phyloP scores from a whole-genome alignment of 1,140 invertebrate genomes.

The Euglossa dilemma region DNA sequence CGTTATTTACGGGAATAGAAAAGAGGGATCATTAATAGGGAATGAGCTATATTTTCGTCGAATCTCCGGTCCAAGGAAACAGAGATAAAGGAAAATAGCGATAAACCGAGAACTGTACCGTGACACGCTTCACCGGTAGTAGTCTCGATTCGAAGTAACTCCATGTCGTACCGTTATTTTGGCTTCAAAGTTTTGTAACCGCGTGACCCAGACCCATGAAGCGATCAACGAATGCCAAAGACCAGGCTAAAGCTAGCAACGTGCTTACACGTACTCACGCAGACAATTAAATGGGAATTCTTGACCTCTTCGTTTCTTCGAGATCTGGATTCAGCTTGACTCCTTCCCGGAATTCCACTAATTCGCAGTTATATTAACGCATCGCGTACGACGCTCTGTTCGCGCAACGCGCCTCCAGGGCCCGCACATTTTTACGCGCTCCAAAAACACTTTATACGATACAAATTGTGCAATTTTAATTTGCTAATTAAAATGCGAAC shows the following conservation, averaged over 20 bases:
- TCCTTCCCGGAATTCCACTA: not conserved
- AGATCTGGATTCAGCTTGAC: not conserved
- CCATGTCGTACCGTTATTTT: constrained; percentile 73
- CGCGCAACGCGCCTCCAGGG: too few species aligned
- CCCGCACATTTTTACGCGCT: too few species aligned
- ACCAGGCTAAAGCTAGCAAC: constrained; percentile 38
- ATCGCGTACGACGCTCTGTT: too few species aligned
- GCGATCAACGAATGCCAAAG: constrained; percentile 53
- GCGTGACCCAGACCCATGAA: constrained; percentile 77
- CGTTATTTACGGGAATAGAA: too few species aligned
- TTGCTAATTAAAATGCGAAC: too few species aligned
- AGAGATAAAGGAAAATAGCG: constrained; percentile 26
- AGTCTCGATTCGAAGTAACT: constrained; percentile 54
- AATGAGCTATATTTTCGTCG: not conserved
- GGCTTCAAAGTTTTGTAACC: constrained; percentile 74
- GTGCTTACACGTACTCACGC: constrained; percentile 20
- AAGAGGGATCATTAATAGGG: not conserved
- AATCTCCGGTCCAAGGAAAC: too few species aligned
- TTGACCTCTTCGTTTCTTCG: constrained; percentile 17
- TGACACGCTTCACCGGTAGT: constrained; percentile 53
- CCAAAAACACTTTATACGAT: too few species aligned
- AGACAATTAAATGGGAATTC: constrained; percentile 59
- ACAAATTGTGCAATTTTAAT: too few species aligned
- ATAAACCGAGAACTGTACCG: constrained; percentile 52
- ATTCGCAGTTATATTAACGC: not conserved